Evolutionary conservation across 2,113 vertebrate genomes (phyloP).

Genomic region (Rhombomys opimus): DNA sequence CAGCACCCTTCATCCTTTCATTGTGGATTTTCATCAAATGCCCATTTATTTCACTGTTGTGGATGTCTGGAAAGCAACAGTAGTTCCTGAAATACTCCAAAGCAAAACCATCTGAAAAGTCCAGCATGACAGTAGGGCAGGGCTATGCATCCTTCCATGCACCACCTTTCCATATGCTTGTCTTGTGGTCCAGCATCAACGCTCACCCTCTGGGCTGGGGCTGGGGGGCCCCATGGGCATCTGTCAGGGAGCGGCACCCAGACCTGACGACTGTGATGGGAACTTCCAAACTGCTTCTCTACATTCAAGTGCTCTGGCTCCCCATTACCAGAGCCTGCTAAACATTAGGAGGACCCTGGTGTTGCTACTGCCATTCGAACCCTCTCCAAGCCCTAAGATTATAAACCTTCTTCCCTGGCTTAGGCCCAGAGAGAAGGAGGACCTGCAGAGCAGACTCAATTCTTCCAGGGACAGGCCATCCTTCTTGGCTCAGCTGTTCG

Average conservation of each 20-base stretch:
- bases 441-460: background rate
- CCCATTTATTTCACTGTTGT: background rate
- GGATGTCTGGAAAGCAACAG: background rate
- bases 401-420: background rate
- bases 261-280: rapidly evolving
- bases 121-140: background rate
- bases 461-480: background rate
- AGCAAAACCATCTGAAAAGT: background rate
- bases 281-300: slow-evolving; percentile 56
- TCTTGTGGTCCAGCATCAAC: background rate
- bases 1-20: background rate
- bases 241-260: background rate
- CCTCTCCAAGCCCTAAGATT: background rate
- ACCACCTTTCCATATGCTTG: background rate
- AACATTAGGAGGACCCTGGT: background rate
- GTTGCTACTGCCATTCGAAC: background rate
- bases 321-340: background rate
- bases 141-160: background rate
- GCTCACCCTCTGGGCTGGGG: no score
- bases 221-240: rapidly evolving
- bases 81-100: background rate
- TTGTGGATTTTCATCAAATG: background rate
- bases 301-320: background rate
- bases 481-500: background rate
- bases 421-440: background rate